Base-by-base conservation (phyloP, 2,113 vertebrate species). In the Riparia riparia region DNA sequence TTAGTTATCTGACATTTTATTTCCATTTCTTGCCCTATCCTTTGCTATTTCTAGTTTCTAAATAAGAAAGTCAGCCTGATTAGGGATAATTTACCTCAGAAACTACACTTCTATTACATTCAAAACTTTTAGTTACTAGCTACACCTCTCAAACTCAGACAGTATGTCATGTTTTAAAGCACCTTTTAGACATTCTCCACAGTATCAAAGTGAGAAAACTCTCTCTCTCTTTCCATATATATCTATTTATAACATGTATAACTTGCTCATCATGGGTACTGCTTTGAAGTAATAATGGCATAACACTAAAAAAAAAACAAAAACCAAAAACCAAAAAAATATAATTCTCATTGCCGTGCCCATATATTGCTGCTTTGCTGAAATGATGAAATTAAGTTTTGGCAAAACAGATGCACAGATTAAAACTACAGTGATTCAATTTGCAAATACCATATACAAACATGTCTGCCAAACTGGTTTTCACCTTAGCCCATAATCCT, bases 311-410 rank as follows among this genome's bases (percentile, higher is more conserved):
- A 64, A 53, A 56, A 64, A 53, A 49, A 44, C n/a, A n/a, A n/a
- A 53, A 7, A 1, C 0, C 31, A 15, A 9, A 37, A 53, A 7
- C 0, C 0, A 25, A 15, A 9, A 47, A n/a, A 34, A 7, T 4
- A 31, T 11, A 7, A 12, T 68, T 78, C 50, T 54, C 39, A 49
- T n/a, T n/a, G 31, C 32, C 0, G 0, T 6, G 4, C 4, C 65
- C 37, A 60, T 18, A 45, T 3, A 11, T 1, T 26, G 26, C 60
- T 78, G 31, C 20, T 83, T 79, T 86, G 34, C 39, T 60, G 41
- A 44, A 58, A 57, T 51, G 26, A 45, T 1, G 4, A 63, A 68
- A 72, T 12, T 15, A 10, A 56, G 45, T 66, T 66, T 74, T 37
- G 70, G 19, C 31, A 63, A 53, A 87, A 64, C 24, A 92, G 66